Conservation (phyloP, 2,888 invertebrate species). For the Thymelicus sylvestris region DNA sequence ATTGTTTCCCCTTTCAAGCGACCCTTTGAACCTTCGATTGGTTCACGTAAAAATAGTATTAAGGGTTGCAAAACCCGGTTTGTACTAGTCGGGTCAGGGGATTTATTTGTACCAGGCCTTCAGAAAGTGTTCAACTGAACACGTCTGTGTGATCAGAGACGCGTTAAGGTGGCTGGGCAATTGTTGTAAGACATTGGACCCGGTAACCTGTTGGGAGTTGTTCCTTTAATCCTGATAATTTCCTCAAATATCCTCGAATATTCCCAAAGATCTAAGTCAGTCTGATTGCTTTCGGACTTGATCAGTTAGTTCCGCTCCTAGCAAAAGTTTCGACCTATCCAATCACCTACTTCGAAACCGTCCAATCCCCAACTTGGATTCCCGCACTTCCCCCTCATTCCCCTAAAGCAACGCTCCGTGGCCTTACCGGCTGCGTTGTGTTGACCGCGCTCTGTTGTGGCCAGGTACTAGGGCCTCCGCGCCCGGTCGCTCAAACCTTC, state of each 20-base stretch:
- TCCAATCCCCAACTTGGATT: slow-evolving; percentile 15
- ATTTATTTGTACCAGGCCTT: slow-evolving; percentile 63
- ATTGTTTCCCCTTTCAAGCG: slow-evolving; percentile 66
- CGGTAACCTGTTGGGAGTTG: slow-evolving; percentile 61
- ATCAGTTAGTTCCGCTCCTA: no score
- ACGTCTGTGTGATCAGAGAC: slow-evolving; percentile 66
- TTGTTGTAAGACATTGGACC: slow-evolving; percentile 81
- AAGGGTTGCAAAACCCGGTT: slow-evolving; percentile 70
- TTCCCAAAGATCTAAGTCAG: slow-evolving; percentile 5
- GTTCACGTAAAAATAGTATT: slow-evolving; percentile 76
- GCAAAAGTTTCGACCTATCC: no score
- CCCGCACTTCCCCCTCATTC: no score
- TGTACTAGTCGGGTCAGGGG: slow-evolving; percentile 74
- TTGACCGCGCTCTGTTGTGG: slow-evolving; percentile 69
- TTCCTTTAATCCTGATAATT: slow-evolving; percentile 36
- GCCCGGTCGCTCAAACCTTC: slow-evolving; percentile 79
- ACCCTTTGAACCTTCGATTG: slow-evolving; percentile 64
- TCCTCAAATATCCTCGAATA: slow-evolving; percentile 16
- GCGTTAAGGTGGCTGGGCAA: slow-evolving; percentile 74
- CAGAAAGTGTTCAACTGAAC: slow-evolving; percentile 77
- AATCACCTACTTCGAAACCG: not conserved
- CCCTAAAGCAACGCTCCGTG: slow-evolving; percentile 54
- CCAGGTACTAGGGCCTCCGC: slow-evolving; percentile 82
- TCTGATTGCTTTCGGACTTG: no score
- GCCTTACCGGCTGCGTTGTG: slow-evolving; percentile 58